These are phyloP conservation scores for Oryzias woworae DNA, from an alignment of 2,113 vertebrate species.

Conservation along the genomic window DNA sequence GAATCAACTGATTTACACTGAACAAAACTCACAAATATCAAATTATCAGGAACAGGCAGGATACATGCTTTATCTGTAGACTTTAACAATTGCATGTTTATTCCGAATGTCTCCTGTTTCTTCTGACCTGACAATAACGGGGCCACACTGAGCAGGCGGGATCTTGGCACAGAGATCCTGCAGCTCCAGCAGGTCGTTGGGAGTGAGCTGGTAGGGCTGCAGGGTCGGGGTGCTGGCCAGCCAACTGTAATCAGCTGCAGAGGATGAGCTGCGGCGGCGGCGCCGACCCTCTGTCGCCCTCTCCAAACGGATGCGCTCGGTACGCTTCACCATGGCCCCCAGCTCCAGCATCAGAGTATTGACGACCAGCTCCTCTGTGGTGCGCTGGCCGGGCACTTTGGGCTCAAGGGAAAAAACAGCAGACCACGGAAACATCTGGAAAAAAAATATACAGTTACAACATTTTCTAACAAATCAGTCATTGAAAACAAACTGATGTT, in stretches of 20 bases:
- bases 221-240: constrained; percentile 65
- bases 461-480: too few species aligned
- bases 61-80: too few species aligned
- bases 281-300: constrained; percentile 58
- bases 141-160: constrained; percentile 79
- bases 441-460: constrained; percentile 1
- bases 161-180: constrained; percentile 80
- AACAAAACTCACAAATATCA: too few species aligned
- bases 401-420: constrained; percentile 76
- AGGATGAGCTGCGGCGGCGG: constrained; percentile 69
- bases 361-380: constrained; percentile 76
- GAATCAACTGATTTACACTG: neutral
- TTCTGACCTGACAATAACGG: constrained; percentile 75
- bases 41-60: too few species aligned
- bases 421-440: constrained; percentile 81
- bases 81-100: neutral
- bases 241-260: constrained; percentile 81
- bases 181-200: constrained; percentile 78
- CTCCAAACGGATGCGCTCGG: constrained; percentile 76
- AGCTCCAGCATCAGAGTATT: constrained; percentile 83
- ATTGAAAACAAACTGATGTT: too few species aligned
- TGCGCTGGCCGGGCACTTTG: constrained; percentile 75
- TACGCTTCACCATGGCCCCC: constrained; percentile 79
- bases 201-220: constrained; percentile 74
- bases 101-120: neutral